These are phyloP conservation scores for Aphodius sticticus DNA, from an alignment of 2,888 invertebrate species.

Conservation along the genomic window DNA sequence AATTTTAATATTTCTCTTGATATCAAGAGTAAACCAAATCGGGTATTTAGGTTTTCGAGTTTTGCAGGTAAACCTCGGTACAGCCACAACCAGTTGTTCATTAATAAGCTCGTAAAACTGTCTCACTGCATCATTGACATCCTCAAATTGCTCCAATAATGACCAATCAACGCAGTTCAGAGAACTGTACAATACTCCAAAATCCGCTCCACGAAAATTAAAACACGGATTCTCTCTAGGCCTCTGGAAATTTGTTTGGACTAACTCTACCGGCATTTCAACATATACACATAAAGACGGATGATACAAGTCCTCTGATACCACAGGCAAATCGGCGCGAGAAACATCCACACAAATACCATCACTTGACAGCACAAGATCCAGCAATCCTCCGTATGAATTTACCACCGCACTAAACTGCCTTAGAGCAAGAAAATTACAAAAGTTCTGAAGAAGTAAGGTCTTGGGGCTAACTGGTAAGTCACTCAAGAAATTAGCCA, in stretches of 20 bases:
- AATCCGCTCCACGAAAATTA: slow-evolving; percentile 14
- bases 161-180: neutral
- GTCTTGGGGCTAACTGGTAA: neutral
- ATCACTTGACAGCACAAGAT: neutral
- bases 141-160: neutral
- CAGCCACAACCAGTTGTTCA: neutral
- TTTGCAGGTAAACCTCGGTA: slow-evolving; percentile 4
- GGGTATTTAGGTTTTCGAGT: slow-evolving; percentile 11
- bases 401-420: neutral
- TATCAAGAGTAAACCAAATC: slow-evolving; percentile 13
- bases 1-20: slow-evolving; percentile 15
- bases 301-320: neutral
- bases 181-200: neutral
- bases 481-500: neutral
- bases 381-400: neutral
- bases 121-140: neutral
- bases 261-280: neutral
- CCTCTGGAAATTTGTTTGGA: neutral
- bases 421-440: neutral
- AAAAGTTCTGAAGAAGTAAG: neutral
- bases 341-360: neutral
- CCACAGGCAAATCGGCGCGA: neutral
- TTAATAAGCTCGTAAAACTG: neutral
- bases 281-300: neutral
- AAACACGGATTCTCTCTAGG: neutral